Evolutionary conservation across 2,888 invertebrate species (phyloP).

Genomic region (Quadroppia sp.): DNA sequence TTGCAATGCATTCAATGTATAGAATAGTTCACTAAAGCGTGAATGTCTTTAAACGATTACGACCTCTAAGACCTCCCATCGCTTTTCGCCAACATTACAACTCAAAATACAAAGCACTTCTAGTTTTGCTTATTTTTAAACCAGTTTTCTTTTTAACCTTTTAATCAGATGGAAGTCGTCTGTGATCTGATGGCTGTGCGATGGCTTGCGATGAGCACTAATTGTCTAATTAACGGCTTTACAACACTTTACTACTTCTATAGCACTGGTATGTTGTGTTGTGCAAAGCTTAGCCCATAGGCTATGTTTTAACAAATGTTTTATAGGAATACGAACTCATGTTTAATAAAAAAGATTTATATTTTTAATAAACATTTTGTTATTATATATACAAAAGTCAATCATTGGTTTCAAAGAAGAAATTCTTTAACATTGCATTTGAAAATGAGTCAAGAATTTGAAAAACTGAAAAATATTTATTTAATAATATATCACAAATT

Average conservation of each 20-base stretch:
- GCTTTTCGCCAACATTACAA: constrained; percentile 18
- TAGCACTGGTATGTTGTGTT: not conserved
- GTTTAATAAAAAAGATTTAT: too few species aligned
- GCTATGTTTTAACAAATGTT: too few species aligned
- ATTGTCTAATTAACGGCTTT: constrained; percentile 29
- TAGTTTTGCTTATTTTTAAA: constrained; percentile 15
- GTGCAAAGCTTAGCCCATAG: not conserved
- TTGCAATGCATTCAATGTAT: not conserved
- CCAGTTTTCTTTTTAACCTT: constrained; percentile 32
- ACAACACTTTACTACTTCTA: not conserved
- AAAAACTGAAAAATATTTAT: too few species aligned
- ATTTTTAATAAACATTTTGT: too few species aligned
- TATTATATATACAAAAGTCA: too few species aligned
- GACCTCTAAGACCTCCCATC: constrained; percentile 26
- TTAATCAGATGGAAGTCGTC: constrained; percentile 20
- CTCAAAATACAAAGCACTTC: not conserved
- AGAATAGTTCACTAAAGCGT: constrained; percentile 10
- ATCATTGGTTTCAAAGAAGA: too few species aligned
- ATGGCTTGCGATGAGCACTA: constrained; percentile 15
- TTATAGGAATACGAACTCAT: too few species aligned
- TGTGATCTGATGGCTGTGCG: constrained; percentile 17
- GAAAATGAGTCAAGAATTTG: too few species aligned
- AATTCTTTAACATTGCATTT: too few species aligned
- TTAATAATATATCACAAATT: too few species aligned
- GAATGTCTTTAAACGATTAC: not conserved